A percentile compares a stretch with the other conserved stretches of the same genome.
These are phyloP conservation scores for Habrosyne pyritoides DNA, from an alignment of 2,888 invertebrate species.

Conservation along the genomic window DNA sequence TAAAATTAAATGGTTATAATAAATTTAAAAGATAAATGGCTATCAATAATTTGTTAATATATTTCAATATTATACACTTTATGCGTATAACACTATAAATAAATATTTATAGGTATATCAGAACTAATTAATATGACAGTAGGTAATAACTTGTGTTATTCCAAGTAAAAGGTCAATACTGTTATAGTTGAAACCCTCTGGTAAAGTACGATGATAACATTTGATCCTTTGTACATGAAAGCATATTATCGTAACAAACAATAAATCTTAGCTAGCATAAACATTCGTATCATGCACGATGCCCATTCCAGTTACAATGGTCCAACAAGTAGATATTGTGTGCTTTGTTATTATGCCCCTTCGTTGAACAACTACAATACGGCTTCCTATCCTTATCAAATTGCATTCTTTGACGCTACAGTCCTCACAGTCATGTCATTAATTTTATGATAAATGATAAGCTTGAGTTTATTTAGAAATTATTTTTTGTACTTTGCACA, in stretches of 20 bases:
- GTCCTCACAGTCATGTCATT: slow-evolving; percentile 24
- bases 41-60: not conserved
- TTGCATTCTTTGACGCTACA: slow-evolving; percentile 46
- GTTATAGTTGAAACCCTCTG: not conserved
- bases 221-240: slow-evolving; percentile 14
- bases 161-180: slow-evolving; percentile 2
- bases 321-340: slow-evolving; percentile 39
- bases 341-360: slow-evolving; percentile 45
- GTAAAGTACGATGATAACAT: not conserved
- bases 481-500: slow-evolving; percentile 25
- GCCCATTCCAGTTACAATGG: slow-evolving; percentile 42
- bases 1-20: no score
- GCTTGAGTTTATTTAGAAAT: slow-evolving; percentile 1
- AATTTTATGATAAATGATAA: slow-evolving; percentile 10
- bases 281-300: slow-evolving; percentile 40
- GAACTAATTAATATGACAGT: not conserved
- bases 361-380: slow-evolving; percentile 52
- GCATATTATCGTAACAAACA: slow-evolving; percentile 24
- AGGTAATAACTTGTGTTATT: not conserved
- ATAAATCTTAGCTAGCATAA: slow-evolving; percentile 36
- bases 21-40: not conserved
- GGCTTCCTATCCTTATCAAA: slow-evolving; percentile 60
- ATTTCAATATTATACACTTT: no score
- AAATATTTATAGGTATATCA: no score
- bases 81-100: no score